phyloP scores from a whole-genome alignment of 2,888 invertebrate genomes.

The Neoaliturus tenellus region DNA sequence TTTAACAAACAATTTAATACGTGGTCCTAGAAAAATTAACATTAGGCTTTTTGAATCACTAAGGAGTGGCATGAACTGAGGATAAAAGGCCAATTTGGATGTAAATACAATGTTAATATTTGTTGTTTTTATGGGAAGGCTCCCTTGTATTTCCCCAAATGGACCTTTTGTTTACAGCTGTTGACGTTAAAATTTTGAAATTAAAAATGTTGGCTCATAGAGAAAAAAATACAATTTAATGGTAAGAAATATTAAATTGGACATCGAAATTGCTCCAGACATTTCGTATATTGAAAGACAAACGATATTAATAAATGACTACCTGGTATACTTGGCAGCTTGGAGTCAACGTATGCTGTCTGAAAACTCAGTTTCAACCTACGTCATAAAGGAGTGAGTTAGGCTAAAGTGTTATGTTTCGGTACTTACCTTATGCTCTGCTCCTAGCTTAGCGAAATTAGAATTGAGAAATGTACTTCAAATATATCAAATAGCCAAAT shows the following conservation, averaged over 20 bases:
- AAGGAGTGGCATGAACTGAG: no score
- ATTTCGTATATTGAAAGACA: not conserved
- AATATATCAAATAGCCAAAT: conserved; percentile 63
- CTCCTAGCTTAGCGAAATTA: not conserved
- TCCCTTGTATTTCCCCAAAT: no score
- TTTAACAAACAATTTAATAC: no score
- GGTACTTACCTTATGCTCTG: conserved; percentile 38
- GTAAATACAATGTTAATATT: no score
- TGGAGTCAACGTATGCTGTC: conserved; percentile 56
- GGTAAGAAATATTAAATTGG: no score
- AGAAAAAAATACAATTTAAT: not conserved
- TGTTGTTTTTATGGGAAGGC: no score
- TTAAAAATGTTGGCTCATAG: not conserved
- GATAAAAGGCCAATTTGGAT: no score
- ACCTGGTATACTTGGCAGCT: conserved; percentile 56
- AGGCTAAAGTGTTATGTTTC: conserved; percentile 18
- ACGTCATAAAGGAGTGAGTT: conserved; percentile 16
- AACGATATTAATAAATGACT: conserved; percentile 25
- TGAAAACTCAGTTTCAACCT: conserved; percentile 15
- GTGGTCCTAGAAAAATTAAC: no score
- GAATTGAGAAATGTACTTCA: conserved; percentile 40
- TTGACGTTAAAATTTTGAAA: not conserved
- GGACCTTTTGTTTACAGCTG: conserved; percentile 46
- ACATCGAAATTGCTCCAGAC: not conserved
- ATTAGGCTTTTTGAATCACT: no score